These are phyloP conservation scores for Numenius arquata DNA, from an alignment of 2,113 vertebrate genomes.

Conservation along the genomic window DNA sequence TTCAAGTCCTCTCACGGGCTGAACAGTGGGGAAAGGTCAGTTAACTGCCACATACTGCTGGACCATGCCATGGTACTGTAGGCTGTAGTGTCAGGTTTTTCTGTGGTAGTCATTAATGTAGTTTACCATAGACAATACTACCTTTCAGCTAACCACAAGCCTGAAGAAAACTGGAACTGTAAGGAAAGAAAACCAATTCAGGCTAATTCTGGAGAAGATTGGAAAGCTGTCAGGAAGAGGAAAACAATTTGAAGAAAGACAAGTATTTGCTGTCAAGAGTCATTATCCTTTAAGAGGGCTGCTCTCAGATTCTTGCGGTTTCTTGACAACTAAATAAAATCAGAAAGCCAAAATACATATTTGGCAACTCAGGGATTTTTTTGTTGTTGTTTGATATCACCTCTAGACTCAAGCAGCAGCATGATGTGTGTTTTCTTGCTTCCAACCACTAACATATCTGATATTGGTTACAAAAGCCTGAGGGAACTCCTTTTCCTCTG, in stretches of 20 bases:
- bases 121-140: background rate
- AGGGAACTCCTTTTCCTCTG: background rate
- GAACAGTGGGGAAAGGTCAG: background rate
- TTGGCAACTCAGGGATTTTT: background rate
- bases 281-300: background rate
- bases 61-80: fast-evolving
- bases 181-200: slow-evolving; percentile 24
- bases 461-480: background rate
- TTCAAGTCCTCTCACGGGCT: background rate
- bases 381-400: background rate
- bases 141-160: background rate
- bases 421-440: background rate
- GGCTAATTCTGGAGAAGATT: slow-evolving; percentile 30
- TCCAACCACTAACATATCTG: background rate
- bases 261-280: slow-evolving; percentile 28
- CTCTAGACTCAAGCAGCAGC: background rate
- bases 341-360: slow-evolving; percentile 24
- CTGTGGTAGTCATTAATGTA: background rate
- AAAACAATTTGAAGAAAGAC: slow-evolving; percentile 43
- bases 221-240: slow-evolving; percentile 41
- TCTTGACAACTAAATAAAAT: slow-evolving; percentile 48
- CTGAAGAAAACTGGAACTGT: background rate
- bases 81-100: background rate
- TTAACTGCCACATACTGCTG: background rate
- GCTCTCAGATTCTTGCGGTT: background rate